A percentile compares a stretch with the other conserved stretches of the same genome.
phyloP scores from a whole-genome alignment of 2,113 vertebrate species.

The Corythaixoides concolor region DNA sequence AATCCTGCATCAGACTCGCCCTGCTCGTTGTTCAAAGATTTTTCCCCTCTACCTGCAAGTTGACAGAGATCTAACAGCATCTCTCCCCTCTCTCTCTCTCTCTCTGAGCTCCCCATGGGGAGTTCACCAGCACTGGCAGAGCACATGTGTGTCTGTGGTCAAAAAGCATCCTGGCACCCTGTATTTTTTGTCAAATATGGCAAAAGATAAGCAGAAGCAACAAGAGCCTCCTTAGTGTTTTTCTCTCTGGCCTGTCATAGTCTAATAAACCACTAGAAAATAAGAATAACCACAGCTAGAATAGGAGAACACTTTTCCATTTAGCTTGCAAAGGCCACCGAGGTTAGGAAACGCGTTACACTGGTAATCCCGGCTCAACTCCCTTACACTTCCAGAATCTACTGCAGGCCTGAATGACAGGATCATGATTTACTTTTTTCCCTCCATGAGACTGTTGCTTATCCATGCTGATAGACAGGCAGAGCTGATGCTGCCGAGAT shows the following conservation, averaged over 20 bases:
- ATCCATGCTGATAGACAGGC: accelerated
- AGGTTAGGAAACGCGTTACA: background rate
- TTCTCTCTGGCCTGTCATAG: background rate
- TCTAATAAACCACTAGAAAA: background rate
- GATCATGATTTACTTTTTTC: accelerated
- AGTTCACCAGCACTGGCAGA: background rate
- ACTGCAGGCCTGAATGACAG: background rate
- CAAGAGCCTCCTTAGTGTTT: accelerated
- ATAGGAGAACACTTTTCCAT: background rate
- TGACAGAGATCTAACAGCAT: background rate
- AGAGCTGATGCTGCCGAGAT: background rate
- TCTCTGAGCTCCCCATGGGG: accelerated
- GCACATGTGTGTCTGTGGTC: accelerated
- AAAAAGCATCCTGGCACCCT: background rate
- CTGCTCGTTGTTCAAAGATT: background rate
- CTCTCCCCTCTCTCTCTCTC: background rate
- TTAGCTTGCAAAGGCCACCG: background rate
- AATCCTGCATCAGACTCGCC: background rate
- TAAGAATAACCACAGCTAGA: background rate
- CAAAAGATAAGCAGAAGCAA: background rate
- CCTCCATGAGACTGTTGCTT: background rate
- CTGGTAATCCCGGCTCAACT: background rate
- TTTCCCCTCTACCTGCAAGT: background rate
- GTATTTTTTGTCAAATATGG: accelerated
- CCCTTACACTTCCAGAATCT: background rate